Conservation (phyloP, 2,113 vertebrate genomes). For the Archilochus colubris region DNA sequence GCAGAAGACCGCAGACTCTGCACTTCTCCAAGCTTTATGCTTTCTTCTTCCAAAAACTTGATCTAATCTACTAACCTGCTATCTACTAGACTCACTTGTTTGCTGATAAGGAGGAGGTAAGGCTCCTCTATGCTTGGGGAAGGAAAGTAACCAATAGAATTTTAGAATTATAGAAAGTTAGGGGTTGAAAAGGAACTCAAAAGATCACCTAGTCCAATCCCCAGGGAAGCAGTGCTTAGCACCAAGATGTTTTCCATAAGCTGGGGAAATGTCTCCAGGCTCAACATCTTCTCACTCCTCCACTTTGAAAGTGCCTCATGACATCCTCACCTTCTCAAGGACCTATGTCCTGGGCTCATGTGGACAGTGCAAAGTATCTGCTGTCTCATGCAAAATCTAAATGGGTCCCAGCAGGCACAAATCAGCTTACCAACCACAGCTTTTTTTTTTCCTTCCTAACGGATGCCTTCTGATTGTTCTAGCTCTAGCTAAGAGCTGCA, state of each 20-base stretch:
- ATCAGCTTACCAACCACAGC: neutral
- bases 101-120: neutral
- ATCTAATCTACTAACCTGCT: conserved; percentile 4
- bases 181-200: too few species aligned
- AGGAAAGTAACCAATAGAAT: neutral
- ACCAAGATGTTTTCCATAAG: neutral
- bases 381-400: neutral
- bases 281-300: neutral
- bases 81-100: neutral
- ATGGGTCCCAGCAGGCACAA: neutral
- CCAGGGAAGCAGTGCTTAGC: neutral
- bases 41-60: neutral
- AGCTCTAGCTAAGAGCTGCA: neutral
- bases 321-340: neutral
- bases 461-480: neutral
- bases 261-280: neutral
- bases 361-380: accelerated
- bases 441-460: neutral
- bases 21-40: neutral
- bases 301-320: neutral
- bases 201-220: neutral
- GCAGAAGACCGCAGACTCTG: conserved; percentile 15
- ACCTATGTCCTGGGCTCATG: neutral
- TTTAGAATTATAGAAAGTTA: too few species aligned
- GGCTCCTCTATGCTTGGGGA: neutral